Evolutionary conservation across 1,140 invertebrate species (phyloP).

Genomic region (Gyrodactylus bullatarudis): DNA sequence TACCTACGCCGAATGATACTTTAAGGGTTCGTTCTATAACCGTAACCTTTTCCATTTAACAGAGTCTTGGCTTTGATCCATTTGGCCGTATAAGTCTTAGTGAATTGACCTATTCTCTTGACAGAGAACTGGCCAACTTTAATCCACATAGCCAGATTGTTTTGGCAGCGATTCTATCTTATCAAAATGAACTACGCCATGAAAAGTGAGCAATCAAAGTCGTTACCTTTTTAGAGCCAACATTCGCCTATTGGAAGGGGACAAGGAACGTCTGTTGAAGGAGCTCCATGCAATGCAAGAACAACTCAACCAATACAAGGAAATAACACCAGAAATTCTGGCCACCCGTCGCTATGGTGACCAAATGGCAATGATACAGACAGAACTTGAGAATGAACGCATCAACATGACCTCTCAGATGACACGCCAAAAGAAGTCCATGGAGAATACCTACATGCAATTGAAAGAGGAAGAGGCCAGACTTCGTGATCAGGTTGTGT

Average conservation of each 20-base stretch:
- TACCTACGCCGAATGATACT: neutral
- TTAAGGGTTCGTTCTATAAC: neutral
- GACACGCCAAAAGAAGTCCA: conserved; percentile 7
- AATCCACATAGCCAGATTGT: conserved; percentile 16
- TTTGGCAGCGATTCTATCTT: conserved; percentile 16
- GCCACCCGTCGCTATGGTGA: neutral
- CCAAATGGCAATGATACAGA: neutral
- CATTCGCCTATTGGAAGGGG: neutral
- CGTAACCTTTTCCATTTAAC: neutral
- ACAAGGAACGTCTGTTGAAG: neutral
- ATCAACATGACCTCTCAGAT: neutral
- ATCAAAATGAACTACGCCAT: conserved; percentile 18
- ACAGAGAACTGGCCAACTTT: conserved; percentile 31
- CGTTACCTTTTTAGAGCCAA: neutral
- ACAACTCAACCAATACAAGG: neutral
- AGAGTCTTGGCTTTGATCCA: conserved; percentile 20
- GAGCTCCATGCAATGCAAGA: neutral
- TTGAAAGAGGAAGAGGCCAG: conserved; percentile 10
- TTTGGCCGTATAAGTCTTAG: conserved; percentile 28
- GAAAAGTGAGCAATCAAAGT: conserved; percentile 29
- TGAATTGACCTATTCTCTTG: conserved; percentile 34
- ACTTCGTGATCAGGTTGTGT: conserved; percentile 9
- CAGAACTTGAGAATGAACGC: neutral
- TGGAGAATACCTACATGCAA: conserved; percentile 9
- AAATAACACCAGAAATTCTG: neutral